phyloP scores from a whole-genome alignment of 2,113 vertebrate species.

The Neotoma lepida region DNA sequence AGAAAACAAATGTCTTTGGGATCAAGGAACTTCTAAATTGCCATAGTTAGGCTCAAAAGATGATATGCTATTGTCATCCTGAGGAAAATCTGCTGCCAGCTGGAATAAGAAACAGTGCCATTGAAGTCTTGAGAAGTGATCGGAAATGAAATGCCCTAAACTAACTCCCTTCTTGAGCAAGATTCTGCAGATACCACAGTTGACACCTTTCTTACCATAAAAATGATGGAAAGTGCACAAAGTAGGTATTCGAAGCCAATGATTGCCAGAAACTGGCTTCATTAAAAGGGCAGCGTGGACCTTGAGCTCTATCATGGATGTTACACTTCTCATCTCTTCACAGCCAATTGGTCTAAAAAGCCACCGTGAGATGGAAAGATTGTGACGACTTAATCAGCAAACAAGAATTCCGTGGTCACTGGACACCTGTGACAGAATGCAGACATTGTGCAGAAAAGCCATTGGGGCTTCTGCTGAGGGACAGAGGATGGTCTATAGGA shows the following conservation, averaged over 20 bases:
- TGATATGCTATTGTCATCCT: conserved; percentile 9
- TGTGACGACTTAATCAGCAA: not conserved
- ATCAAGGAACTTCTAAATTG: not conserved
- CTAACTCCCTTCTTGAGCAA: conserved; percentile 76
- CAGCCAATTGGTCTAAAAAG: not conserved
- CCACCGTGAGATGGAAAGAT: conserved; percentile 19
- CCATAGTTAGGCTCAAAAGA: conserved; percentile 59
- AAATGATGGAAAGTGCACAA: conserved; percentile 76
- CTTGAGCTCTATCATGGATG: not conserved
- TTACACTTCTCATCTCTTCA: not conserved
- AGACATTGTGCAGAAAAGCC: not conserved
- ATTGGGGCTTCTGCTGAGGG: not conserved
- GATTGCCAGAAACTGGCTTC: conserved; percentile 74
- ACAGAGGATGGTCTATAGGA: not conserved
- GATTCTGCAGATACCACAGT: conserved; percentile 66
- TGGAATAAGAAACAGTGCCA: conserved; percentile 65
- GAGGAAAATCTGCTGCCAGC: conserved; percentile 66
- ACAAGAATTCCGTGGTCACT: not conserved
- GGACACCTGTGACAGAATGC: not conserved
- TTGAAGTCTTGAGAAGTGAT: conserved; percentile 72
- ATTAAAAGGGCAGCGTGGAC: not conserved
- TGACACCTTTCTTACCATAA: conserved; percentile 78
- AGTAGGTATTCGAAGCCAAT: conserved; percentile 72
- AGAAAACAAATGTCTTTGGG: conserved; percentile 47
- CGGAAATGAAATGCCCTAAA: conserved; percentile 78